A percentile compares a stretch with the other conserved stretches of the same genome.
phyloP scores from a whole-genome alignment of 2,888 invertebrate genomes.

The Tridacna gigas region DNA sequence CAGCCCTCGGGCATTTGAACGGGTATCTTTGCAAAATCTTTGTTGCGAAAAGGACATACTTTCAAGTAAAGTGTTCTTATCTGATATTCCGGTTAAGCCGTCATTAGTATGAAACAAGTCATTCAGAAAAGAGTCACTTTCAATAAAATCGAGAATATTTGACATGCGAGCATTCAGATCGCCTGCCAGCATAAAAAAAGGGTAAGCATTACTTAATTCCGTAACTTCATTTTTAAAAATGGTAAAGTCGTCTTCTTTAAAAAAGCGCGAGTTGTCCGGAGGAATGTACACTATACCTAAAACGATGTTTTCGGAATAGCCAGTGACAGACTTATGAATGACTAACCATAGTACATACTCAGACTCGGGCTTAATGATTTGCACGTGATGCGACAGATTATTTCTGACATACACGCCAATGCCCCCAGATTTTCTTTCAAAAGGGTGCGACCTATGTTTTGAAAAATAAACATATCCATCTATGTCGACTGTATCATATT shows the following conservation, averaged over 20 bases:
- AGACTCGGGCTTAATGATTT: background rate
- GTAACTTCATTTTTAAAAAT: background rate
- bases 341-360: slow-evolving; percentile 5
- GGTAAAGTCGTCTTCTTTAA: background rate
- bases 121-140: slow-evolving; percentile 17
- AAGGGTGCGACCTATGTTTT: background rate
- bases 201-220: background rate
- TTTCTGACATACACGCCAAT: slow-evolving; percentile 2
- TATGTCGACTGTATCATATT: background rate
- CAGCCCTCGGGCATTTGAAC: slow-evolving; percentile 10
- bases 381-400: background rate
- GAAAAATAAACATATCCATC: background rate
- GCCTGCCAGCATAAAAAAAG: background rate
- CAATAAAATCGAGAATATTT: slow-evolving; percentile 20
- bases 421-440: slow-evolving; percentile 10
- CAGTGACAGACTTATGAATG: background rate
- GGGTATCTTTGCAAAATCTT: background rate
- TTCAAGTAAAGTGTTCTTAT: background rate
- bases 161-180: background rate
- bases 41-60: background rate
- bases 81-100: background rate
- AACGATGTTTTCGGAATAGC: background rate
- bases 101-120: slow-evolving; percentile 27
- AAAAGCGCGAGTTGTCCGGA: background rate
- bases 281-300: slow-evolving; percentile 3